Evolutionary conservation across 2,113 vertebrate genomes (phyloP).

Genomic region (Barnardius zonarius): DNA sequence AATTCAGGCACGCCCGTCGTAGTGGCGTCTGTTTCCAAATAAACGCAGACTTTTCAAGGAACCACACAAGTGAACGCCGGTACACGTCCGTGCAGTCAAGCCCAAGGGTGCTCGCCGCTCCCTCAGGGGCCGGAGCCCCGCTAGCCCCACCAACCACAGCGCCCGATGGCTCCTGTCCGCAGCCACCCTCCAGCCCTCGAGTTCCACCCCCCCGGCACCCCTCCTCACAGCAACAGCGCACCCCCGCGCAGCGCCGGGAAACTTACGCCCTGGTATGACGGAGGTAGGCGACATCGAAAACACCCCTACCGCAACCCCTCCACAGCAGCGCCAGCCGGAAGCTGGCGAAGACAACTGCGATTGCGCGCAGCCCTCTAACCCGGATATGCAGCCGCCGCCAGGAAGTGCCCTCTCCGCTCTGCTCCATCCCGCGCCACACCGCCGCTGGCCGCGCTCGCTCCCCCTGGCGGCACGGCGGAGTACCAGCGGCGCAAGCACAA

Average conservation of each 20-base stretch:
- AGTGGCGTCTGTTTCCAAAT: fast-evolving
- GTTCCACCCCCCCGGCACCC: too few species aligned
- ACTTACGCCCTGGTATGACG: background rate
- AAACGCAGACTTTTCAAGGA: fast-evolving
- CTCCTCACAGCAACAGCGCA: background rate
- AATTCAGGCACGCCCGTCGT: fast-evolving
- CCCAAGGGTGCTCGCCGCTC: background rate
- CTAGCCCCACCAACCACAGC: background rate
- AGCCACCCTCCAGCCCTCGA: fast-evolving
- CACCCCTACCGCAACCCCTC: fast-evolving
- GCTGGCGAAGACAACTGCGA: fast-evolving
- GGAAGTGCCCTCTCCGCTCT: fast-evolving
- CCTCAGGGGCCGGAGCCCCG: too few species aligned
- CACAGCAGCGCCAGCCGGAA: fast-evolving
- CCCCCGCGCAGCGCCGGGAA: too few species aligned
- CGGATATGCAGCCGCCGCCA: background rate
- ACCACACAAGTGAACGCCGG: fast-evolving
- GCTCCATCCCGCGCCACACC: background rate
- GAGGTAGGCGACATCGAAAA: background rate
- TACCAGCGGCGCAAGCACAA: background rate
- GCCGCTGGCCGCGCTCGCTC: fast-evolving
- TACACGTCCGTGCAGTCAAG: fast-evolving
- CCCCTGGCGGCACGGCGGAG: background rate
- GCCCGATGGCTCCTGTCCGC: too few species aligned
- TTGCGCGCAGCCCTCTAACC: fast-evolving